phyloP scores from a whole-genome alignment of 2,888 invertebrate genomes.

The Digitonthophagus gazella region DNA sequence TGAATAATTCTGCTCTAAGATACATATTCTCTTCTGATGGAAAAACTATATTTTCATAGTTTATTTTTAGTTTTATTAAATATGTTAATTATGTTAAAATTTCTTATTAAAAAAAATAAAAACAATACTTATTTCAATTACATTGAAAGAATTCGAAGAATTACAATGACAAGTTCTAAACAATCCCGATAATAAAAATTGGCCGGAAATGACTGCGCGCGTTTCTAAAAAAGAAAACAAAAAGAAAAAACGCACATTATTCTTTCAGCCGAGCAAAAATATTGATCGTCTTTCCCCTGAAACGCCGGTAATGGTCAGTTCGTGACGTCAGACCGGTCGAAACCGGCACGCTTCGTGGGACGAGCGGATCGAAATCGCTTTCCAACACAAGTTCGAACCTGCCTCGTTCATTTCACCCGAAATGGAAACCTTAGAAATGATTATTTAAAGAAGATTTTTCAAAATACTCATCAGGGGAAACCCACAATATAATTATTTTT shows the following conservation, averaged over 20 bases:
- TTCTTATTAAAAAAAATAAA: no score
- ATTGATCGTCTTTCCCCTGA: constrained; percentile 46
- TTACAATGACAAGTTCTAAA: no score
- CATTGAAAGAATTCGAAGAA: no score
- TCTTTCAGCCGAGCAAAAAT: constrained; percentile 39
- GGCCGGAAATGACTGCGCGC: no score
- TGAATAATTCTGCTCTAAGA: no score
- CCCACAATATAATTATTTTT: constrained; percentile 2
- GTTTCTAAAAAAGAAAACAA: not conserved
- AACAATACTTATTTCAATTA: no score
- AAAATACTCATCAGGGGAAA: not conserved
- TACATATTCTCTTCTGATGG: no score
- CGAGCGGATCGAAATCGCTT: constrained; percentile 29
- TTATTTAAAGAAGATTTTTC: constrained; percentile 9
- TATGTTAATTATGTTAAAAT: no score
- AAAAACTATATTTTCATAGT: no score
- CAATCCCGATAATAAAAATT: no score
- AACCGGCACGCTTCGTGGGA: constrained; percentile 37
- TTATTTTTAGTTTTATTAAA: no score
- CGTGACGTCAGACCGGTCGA: constrained; percentile 50
- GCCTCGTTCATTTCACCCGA: constrained; percentile 20
- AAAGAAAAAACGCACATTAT: not conserved
- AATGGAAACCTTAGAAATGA: constrained; percentile 18
- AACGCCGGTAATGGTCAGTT: constrained; percentile 41
- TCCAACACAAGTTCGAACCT: not conserved